Base-by-base conservation (phyloP, 2,797 vertebrate species). In the Propithecus deckenii region DNA sequence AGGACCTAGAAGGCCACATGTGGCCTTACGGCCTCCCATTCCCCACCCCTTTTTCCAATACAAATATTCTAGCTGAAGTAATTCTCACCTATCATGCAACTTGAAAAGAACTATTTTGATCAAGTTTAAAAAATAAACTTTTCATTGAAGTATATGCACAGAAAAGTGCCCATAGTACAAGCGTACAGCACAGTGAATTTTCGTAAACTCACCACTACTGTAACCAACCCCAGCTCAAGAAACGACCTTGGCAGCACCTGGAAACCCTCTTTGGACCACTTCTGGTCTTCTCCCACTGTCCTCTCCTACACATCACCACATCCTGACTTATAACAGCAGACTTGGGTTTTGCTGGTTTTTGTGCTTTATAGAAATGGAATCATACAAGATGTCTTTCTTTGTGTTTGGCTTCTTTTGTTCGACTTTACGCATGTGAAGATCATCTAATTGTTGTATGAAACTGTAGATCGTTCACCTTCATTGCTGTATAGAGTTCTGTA, bases 41-140 rank as follows among this genome's bases (percentile, higher is more conserved):
- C 32, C 32, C 63, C 63, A 35, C 63, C 63, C 63, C 23, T 63
- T 91, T 67, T 52, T 50, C 20, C 35, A 71, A 28, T 12, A 25
- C n/a, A 57, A 76, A 72, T 46, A 52, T 78, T 63, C 20, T 61
- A 50, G 15, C 61, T 75, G 48, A 75, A 92, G 43, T 71, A 69
- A 78, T 85, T 90, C 32, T 81, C 32, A 67, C 28, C 43, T 67
- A 23, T 9, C 25, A 22, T 55, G 30, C 23, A 88, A 55, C 57
- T 67, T 35, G 25, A 85, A 91, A 95, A 78, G 2, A 89, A 86
- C 76, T 86, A 25, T 89, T 91, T 85, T 85, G 65, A 69, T 87
- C 28, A 28, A 75, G 4, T 65, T 41, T 38, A 67, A 63, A 83
- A 79, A 86, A 52, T 35, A 67, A 57, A 2, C 55, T 61, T 85